These are phyloP conservation scores for Mixornis gularis DNA, from an alignment of 2,113 vertebrate species.

Conservation along the genomic window DNA sequence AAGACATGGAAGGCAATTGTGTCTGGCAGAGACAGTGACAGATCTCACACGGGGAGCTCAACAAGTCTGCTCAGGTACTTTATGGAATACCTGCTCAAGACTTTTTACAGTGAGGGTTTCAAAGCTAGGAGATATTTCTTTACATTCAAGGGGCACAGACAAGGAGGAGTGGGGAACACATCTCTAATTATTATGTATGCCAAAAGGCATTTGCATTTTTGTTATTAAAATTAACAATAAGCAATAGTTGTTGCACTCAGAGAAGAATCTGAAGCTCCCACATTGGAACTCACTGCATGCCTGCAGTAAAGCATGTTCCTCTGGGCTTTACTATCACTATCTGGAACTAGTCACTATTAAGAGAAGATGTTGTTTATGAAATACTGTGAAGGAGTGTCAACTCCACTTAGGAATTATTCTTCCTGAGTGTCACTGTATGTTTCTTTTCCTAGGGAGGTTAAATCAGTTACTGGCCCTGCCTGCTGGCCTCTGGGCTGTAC, in stretches of 20 bases:
- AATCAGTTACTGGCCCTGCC: neutral
- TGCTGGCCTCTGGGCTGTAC: neutral
- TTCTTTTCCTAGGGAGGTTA: neutral
- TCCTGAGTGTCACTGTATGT: neutral
- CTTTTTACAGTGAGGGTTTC: neutral
- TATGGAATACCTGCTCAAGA: neutral
- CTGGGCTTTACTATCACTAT: neutral
- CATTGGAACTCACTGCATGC: neutral
- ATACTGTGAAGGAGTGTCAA: neutral
- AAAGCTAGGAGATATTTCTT: neutral
- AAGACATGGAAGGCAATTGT: slow-evolving; percentile 88
- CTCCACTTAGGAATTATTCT: neutral
- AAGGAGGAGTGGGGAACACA: neutral
- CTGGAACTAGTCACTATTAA: neutral
- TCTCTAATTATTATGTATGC: neutral
- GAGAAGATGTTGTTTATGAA: neutral
- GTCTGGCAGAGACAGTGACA: slow-evolving; percentile 79
- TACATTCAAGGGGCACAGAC: neutral
- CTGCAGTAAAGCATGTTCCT: neutral
- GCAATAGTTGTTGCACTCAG: neutral
- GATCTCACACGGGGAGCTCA: slow-evolving; percentile 83
- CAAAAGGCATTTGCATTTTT: neutral
- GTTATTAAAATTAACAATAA: neutral
- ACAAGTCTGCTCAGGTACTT: slow-evolving; percentile 86
- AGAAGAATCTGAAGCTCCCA: neutral